These are phyloP conservation scores for Eudorcas thomsonii DNA, from an alignment of 2,113 vertebrate species.

Conservation along the genomic window DNA sequence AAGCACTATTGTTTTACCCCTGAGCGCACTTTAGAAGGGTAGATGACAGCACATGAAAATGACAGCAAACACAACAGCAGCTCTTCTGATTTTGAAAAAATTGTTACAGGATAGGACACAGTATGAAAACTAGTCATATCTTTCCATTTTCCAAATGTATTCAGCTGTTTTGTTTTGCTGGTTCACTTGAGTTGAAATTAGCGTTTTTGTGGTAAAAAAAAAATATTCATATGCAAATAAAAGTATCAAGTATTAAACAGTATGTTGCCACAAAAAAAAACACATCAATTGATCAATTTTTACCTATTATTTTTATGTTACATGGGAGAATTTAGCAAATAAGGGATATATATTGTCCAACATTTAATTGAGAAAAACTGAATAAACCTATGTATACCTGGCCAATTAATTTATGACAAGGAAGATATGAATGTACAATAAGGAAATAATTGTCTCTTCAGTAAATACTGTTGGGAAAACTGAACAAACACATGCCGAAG, in stretches of 20 bases:
- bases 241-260: neutral
- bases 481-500: neutral
- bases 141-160: neutral
- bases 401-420: neutral
- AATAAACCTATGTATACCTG: neutral
- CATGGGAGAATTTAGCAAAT: neutral
- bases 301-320: neutral
- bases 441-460: neutral
- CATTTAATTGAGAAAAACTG: neutral
- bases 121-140: neutral
- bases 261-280: neutral
- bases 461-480: neutral
- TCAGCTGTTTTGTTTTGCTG: neutral
- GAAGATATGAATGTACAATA: neutral
- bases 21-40: neutral
- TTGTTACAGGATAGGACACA: neutral
- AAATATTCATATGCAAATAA: neutral
- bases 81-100: neutral
- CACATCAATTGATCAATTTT: slow-evolving; percentile 31
- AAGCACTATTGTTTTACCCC: neutral
- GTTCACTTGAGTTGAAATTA: neutral
- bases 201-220: neutral
- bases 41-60: neutral
- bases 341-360: neutral
- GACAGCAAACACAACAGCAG: neutral